phyloP scores from a whole-genome alignment of 2,888 invertebrate genomes.

The Ecliptopera silaceata region DNA sequence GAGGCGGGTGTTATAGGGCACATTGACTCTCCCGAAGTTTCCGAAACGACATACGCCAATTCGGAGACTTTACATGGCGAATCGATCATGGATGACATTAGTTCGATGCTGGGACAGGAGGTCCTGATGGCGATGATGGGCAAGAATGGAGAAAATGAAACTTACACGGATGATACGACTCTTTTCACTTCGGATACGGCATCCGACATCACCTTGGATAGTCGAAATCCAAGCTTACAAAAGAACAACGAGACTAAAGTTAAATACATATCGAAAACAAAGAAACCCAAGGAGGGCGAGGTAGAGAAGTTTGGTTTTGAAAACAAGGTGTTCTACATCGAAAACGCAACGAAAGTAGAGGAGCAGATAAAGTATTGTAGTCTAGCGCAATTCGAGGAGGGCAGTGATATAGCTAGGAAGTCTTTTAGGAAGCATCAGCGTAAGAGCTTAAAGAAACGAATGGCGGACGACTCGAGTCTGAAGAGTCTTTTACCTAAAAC shows the following conservation, averaged over 20 bases:
- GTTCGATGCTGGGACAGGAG: slow-evolving; percentile 88
- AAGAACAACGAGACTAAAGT: slow-evolving; percentile 83
- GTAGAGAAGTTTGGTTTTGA: slow-evolving; percentile 87
- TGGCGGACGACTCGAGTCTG: slow-evolving; percentile 56
- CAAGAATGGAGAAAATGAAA: slow-evolving; percentile 84
- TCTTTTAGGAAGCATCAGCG: slow-evolving; percentile 85
- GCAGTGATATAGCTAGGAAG: slow-evolving; percentile 90
- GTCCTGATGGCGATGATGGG: slow-evolving; percentile 86
- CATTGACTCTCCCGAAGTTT: slow-evolving; percentile 92
- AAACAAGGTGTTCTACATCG: slow-evolving; percentile 86
- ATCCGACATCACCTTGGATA: slow-evolving; percentile 78
- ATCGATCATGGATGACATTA: slow-evolving; percentile 90
- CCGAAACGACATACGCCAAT: slow-evolving; percentile 86
- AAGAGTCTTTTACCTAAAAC: slow-evolving; percentile 67
- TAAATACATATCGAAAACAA: slow-evolving; percentile 79
- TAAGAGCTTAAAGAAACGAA: slow-evolving; percentile 73
- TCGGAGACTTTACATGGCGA: slow-evolving; percentile 91
- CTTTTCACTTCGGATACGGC: slow-evolving; percentile 84
- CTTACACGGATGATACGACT: slow-evolving; percentile 88
- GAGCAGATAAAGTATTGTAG: slow-evolving; percentile 89
- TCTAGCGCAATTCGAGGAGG: slow-evolving; percentile 91
- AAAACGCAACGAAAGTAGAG: slow-evolving; percentile 75
- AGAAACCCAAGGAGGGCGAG: slow-evolving; percentile 72
- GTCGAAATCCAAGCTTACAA: slow-evolving; percentile 80
- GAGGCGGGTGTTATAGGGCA: slow-evolving; percentile 86